phyloP scores from a whole-genome alignment of 2,797 vertebrate genomes.

The Acanthiza pusilla region DNA sequence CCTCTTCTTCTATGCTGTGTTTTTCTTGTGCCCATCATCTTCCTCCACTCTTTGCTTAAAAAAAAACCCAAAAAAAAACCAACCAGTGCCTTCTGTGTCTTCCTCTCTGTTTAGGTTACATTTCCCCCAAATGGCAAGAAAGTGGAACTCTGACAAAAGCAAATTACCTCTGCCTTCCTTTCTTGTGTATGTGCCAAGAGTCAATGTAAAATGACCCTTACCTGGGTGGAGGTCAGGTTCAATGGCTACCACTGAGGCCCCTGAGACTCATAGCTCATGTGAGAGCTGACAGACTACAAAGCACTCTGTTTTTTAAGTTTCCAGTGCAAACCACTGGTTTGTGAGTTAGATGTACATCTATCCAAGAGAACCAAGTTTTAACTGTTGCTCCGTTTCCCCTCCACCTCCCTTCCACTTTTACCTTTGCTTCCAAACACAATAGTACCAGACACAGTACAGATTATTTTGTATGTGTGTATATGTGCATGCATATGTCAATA shows the following conservation, averaged over 20 bases:
- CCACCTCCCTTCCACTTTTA: neutral
- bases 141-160: neutral
- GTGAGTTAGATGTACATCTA: neutral
- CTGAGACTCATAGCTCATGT: constrained; percentile 21
- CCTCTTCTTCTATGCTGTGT: neutral
- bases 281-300: constrained; percentile 51
- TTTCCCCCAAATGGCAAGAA: neutral
- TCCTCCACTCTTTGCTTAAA: neutral
- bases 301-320: neutral
- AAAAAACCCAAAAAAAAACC: neutral
- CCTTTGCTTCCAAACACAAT: neutral
- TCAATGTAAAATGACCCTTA: constrained; percentile 23
- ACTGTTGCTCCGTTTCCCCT: neutral
- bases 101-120: neutral
- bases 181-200: neutral
- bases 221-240: constrained; percentile 48
- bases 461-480: neutral
- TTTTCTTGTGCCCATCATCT: neutral
- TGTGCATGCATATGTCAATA: neutral
- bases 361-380: neutral
- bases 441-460: neutral
- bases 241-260: constrained; percentile 7
- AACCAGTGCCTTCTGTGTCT: neutral
- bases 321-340: neutral
- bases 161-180: neutral